These are phyloP conservation scores for Australoheros facetus DNA, from an alignment of 2,797 vertebrate genomes.

Conservation along the genomic window DNA sequence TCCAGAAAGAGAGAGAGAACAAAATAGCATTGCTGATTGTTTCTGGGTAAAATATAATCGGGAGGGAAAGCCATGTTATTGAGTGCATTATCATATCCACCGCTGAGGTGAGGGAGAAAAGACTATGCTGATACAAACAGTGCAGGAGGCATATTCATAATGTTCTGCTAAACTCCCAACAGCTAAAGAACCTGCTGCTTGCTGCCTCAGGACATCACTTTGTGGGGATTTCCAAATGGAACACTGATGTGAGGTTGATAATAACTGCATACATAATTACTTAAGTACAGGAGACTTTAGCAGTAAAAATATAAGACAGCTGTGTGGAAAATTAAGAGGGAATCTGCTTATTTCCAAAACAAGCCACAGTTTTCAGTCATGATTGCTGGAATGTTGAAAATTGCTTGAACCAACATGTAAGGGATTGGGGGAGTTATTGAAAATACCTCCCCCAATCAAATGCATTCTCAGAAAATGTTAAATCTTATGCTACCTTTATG, in stretches of 20 bases:
- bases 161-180: slow-evolving; percentile 38
- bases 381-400: neutral
- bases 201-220: slow-evolving; percentile 43
- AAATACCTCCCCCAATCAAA: too few species aligned
- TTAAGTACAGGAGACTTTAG: slow-evolving; percentile 4
- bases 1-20: slow-evolving; percentile 10
- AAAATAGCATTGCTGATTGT: slow-evolving; percentile 41
- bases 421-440: neutral
- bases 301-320: neutral
- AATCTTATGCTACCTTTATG: too few species aligned
- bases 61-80: slow-evolving; percentile 47
- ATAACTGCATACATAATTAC: slow-evolving; percentile 38
- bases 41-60: slow-evolving; percentile 54
- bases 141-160: slow-evolving; percentile 73
- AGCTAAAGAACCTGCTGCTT: slow-evolving; percentile 37
- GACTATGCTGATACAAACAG: slow-evolving; percentile 39
- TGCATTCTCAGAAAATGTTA: too few species aligned
- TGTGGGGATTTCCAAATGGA: slow-evolving; percentile 42
- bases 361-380: neutral
- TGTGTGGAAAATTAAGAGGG: neutral
- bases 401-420: neutral
- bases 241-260: slow-evolving; percentile 22
- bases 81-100: slow-evolving; percentile 50
- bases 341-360: neutral
- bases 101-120: slow-evolving; percentile 15